Base-by-base conservation (phyloP, 2,797 vertebrate species). In the Antennarius maculatus region DNA sequence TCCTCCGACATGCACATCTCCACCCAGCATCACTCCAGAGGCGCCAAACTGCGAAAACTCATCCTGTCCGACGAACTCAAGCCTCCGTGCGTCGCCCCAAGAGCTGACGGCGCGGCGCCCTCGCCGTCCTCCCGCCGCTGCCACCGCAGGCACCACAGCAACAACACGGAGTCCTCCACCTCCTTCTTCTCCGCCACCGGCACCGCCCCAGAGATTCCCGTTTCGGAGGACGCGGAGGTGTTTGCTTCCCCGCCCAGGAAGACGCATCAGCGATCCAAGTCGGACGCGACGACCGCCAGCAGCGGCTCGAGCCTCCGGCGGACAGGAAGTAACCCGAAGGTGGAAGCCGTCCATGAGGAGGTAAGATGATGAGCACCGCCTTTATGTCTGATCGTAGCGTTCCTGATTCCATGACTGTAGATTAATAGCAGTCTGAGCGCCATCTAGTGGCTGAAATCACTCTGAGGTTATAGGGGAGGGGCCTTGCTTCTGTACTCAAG, bases 1-100 rank as follows among this genome's bases (percentile, higher is more conserved):
- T 97, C 96, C 49, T 97, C 96, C 0, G 97, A 99, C 92, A 98
- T 98, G 97, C 97, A 98, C 94, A 98, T 98, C 92, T 98, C 97
- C 88, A 96, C 96, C 0, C 97, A 99, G 84, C 94, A 95, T 6
- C 95, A 98, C 85, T 99, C 97, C 18, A 93, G 97, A 0, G 97
- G 97, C 45, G 94, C 96, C 92, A 98, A 97, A 51, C 94, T 98
- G 0, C 91, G 97, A 6, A 92, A 95, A 34, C 89, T 98, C 49
- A 99, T 99, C 91, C 93, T 99, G 45, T 97, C 96, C 0, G 96
- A 98, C 0, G 96, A 98, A 73, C 91, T 98, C 27, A 97, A 97
- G 63, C 96, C 96, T 0, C 47, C 17, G 23, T 23, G 23, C 7
- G 16, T 61, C 0, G 52, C 13, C 0, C 75, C 77, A 0, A 61